Evolutionary conservation across 2,888 invertebrate species (phyloP).

Genomic region (Zele albiditarsus): DNA sequence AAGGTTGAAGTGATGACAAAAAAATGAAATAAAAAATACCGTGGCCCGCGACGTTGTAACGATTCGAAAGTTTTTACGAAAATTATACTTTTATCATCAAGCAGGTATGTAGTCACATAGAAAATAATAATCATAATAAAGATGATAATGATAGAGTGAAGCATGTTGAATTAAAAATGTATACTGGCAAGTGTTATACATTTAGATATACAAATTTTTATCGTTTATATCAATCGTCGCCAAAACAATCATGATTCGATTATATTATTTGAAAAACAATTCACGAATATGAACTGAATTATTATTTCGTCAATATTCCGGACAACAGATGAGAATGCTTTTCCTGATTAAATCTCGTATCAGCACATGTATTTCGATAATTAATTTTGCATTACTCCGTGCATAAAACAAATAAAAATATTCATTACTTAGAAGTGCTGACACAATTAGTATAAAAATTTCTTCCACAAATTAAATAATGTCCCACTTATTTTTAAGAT

Average conservation of each 20-base stretch:
- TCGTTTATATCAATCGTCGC: not conserved
- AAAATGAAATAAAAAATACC: not conserved
- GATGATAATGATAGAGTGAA: too few relatives aligned
- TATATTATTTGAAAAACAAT: not conserved
- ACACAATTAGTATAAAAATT: constrained; percentile 4
- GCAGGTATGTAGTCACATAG: too few relatives aligned
- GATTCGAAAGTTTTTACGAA: not conserved
- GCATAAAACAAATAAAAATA: not conserved
- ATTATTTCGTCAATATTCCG: too few relatives aligned
- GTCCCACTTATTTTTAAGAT: constrained; percentile 14
- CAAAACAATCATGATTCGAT: not conserved
- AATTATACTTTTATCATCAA: not conserved
- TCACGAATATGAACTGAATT: not conserved
- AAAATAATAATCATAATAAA: too few relatives aligned
- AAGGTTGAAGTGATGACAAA: not conserved
- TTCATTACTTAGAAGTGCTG: not conserved
- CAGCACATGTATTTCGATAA: not conserved
- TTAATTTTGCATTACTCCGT: not conserved
- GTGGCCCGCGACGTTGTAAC: too few relatives aligned
- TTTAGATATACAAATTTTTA: too few relatives aligned
- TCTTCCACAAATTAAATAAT: not conserved
- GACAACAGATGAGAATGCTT: too few relatives aligned
- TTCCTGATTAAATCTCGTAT: not conserved
- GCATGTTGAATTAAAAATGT: too few relatives aligned
- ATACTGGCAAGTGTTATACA: too few relatives aligned